A percentile compares a stretch with the other conserved stretches of the same genome.
phyloP scores from a whole-genome alignment of 1,140 invertebrate species.

The Drosophila subobscura region DNA sequence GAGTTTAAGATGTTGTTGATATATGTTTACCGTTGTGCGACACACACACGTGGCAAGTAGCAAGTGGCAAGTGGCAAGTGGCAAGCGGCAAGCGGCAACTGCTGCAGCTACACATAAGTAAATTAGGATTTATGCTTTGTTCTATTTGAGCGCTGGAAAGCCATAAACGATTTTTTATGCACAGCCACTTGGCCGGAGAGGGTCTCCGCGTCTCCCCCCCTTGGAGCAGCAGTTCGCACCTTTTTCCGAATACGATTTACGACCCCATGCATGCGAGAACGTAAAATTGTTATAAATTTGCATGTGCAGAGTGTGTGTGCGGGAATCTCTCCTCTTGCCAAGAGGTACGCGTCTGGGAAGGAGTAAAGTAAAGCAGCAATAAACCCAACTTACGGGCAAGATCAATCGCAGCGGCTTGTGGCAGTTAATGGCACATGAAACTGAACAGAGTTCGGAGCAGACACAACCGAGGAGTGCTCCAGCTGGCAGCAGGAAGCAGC shows the following conservation, averaged over 20 bases:
- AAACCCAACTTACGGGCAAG: constrained; percentile 63
- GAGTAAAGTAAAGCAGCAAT: constrained; percentile 20
- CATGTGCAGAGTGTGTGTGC: constrained; percentile 62
- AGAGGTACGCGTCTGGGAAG: constrained; percentile 14
- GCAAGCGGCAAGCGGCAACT: constrained; percentile 48
- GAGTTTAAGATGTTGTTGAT: constrained; percentile 81
- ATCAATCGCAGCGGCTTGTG: constrained; percentile 76
- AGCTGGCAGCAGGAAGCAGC: no score
- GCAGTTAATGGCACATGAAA: constrained; percentile 80
- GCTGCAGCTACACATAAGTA: constrained; percentile 72
- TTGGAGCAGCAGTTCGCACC: constrained; percentile 65
- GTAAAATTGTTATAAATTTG: constrained; percentile 82
- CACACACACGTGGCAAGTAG: constrained; percentile 45
- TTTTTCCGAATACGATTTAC: constrained; percentile 72
- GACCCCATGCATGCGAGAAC: constrained; percentile 74
- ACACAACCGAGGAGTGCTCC: no score
- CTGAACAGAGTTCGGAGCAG: constrained; percentile 45
- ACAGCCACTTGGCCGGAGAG: constrained; percentile 66
- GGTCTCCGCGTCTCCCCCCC: neutral
- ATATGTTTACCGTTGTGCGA: constrained; percentile 72
- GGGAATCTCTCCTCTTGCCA: neutral
- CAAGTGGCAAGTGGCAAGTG: neutral
- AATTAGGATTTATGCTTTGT: constrained; percentile 83
- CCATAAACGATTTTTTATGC: constrained; percentile 83
- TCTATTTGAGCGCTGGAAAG: constrained; percentile 82